Evolutionary conservation across 2,797 vertebrate genomes (phyloP).

Genomic region (Neomorphus geoffroyi): DNA sequence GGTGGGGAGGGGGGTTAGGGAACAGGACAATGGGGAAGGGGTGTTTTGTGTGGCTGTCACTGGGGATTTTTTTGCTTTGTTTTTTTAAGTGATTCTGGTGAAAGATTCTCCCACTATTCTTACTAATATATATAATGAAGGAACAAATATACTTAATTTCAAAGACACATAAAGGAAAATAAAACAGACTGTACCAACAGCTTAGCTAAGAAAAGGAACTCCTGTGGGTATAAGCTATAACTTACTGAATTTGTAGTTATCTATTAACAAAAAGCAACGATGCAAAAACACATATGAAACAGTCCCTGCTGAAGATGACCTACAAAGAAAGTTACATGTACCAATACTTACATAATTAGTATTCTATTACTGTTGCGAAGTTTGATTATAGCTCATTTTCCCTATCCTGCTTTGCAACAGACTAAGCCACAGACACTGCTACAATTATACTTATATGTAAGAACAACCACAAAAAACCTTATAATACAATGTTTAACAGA

Average conservation of each 20-base stretch:
- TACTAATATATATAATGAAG: background rate
- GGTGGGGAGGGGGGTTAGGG: too few relatives aligned
- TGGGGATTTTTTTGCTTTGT: background rate
- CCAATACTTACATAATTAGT: background rate
- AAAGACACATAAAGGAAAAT: background rate
- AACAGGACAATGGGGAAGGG: background rate
- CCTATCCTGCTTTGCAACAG: background rate
- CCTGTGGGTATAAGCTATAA: background rate
- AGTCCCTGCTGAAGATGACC: background rate
- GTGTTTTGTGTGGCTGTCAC: too few relatives aligned
- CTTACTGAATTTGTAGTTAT: background rate
- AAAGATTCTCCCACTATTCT: background rate
- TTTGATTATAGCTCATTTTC: background rate
- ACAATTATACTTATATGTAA: too few relatives aligned
- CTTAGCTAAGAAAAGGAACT: background rate
- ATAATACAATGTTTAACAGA: background rate
- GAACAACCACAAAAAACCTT: background rate
- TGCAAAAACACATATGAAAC: background rate
- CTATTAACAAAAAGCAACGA: background rate
- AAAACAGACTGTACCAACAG: background rate
- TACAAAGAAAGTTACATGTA: accelerated
- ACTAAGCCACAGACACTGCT: background rate
- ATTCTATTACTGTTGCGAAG: background rate
- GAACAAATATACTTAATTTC: background rate
- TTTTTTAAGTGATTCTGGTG: background rate